phyloP scores from a whole-genome alignment of 2,797 vertebrate species.

The Halcyon leucocephala region DNA sequence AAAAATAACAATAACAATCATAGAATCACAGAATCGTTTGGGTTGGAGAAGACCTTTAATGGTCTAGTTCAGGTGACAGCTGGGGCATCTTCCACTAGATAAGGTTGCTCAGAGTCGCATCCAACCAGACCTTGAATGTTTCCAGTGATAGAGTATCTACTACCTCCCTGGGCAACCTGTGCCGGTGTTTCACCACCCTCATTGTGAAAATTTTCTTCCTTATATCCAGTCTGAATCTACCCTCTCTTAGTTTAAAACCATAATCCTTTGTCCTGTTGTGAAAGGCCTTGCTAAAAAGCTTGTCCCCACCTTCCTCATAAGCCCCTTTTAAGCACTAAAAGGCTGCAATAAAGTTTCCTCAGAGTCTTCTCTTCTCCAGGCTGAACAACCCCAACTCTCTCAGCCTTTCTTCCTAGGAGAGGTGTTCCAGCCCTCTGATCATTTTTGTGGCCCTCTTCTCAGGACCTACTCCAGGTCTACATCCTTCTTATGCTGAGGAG shows the following conservation, averaged over 20 bases:
- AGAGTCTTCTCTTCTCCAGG: background rate
- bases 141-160: background rate
- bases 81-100: background rate
- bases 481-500: background rate
- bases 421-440: background rate
- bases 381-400: too few species aligned
- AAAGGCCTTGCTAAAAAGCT: background rate
- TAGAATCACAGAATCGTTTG: background rate
- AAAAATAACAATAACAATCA: background rate
- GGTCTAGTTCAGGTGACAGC: background rate
- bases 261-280: background rate
- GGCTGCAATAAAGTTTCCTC: background rate
- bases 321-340: background rate
- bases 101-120: background rate
- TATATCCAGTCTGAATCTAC: background rate
- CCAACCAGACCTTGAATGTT: background rate
- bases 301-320: background rate
- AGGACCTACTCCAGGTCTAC: background rate
- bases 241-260: background rate
- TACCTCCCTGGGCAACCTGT: background rate
- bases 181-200: background rate
- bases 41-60: background rate
- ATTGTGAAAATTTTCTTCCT: background rate
- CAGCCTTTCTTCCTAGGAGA: too few species aligned
- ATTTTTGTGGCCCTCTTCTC: background rate